Percentiles rank a stretch among this genome's conserved stretches.
These are phyloP conservation scores for Enteromius unitaeniatus DNA, from an alignment of 2,797 vertebrate species.

Conservation along the genomic window DNA sequence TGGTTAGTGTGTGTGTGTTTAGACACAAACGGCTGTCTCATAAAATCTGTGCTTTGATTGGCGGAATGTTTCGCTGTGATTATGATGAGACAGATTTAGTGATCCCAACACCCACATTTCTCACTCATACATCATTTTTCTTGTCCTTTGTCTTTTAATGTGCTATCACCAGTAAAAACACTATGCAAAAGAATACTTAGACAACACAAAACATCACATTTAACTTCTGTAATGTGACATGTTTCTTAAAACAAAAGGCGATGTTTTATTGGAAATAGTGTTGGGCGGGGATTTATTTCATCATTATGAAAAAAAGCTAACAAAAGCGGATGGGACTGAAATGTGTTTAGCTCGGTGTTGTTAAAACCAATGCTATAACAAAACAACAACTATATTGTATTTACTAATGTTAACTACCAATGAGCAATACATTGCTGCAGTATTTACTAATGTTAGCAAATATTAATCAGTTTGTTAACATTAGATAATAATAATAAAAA, in stretches of 20 bases:
- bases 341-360: background rate
- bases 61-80: slow-evolving; percentile 60
- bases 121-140: slow-evolving; percentile 57
- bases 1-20: slow-evolving; percentile 36
- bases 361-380: background rate
- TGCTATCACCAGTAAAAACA: slow-evolving; percentile 31
- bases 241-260: slow-evolving; percentile 17
- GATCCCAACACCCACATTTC: slow-evolving; percentile 66
- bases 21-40: slow-evolving; percentile 50
- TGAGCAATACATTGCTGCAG: background rate
- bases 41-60: slow-evolving; percentile 67
- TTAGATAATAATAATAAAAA: background rate
- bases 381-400: background rate
- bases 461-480: background rate
- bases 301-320: background rate
- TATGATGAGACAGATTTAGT: slow-evolving; percentile 72
- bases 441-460: background rate
- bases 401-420: background rate
- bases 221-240: slow-evolving; percentile 31
- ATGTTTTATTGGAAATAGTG: background rate
- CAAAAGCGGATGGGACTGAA: background rate
- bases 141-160: slow-evolving; percentile 40
- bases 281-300: background rate
- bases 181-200: slow-evolving; percentile 20
- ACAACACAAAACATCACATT: slow-evolving; percentile 21